These are phyloP conservation scores for Dioctria rufipes DNA, from an alignment of 2,888 invertebrate species.

Conservation along the genomic window DNA sequence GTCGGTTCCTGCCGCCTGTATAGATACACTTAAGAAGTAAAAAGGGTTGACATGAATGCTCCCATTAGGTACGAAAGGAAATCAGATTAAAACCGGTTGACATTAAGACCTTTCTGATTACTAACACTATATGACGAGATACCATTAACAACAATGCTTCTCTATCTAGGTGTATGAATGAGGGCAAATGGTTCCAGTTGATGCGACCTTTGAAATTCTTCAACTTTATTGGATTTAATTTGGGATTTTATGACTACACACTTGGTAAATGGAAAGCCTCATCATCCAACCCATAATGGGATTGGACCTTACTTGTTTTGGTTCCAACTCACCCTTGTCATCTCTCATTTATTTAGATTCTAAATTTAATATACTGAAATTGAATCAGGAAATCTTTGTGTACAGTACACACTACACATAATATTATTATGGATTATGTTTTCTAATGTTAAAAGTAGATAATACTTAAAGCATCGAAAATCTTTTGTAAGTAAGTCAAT, in stretches of 20 bases:
- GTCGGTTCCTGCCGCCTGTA: background rate
- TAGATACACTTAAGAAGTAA: constrained; percentile 48
- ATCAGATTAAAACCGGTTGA: constrained; percentile 58
- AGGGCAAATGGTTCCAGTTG: background rate
- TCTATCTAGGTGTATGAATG: background rate
- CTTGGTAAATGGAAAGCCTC: background rate
- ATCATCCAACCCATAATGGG: background rate
- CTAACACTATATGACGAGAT: constrained; percentile 55
- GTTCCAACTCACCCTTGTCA: background rate
- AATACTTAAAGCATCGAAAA: too few relatives aligned
- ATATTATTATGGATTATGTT: too few relatives aligned
- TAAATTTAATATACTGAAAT: constrained; percentile 1
- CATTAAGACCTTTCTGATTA: constrained; percentile 59
- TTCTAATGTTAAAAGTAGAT: too few relatives aligned
- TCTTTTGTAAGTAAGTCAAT: too few relatives aligned
- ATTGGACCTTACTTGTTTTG: background rate
- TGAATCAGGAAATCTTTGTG: constrained; percentile 8
- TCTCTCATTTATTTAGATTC: constrained; percentile 22
- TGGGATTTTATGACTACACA: constrained; percentile 54
- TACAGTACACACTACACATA: too few relatives aligned
- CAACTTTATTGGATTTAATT: constrained; percentile 57
- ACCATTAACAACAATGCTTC: background rate
- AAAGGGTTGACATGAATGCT: constrained; percentile 50
- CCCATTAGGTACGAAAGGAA: constrained; percentile 56
- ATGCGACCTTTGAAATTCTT: constrained; percentile 10